A percentile compares a stretch with the other conserved stretches of the same genome.
Conservation (phyloP, 2,113 vertebrate genomes). For the Thamnophis sirtalis region DNA sequence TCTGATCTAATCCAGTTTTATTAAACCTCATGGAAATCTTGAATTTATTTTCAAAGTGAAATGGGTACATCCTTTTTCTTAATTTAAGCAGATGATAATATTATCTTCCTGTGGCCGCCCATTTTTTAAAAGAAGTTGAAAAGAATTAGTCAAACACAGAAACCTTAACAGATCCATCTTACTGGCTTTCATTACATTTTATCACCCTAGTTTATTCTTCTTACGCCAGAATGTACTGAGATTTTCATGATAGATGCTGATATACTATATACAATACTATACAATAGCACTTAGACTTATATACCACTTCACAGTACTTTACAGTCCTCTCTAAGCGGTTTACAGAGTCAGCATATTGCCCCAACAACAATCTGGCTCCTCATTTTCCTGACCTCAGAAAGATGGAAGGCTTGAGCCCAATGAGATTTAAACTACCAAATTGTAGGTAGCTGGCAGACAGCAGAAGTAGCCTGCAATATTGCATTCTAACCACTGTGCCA, state of each 20-base stretch:
- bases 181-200: not conserved
- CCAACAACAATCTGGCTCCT: no score
- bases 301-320: no score
- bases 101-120: not conserved
- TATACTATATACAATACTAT: not conserved
- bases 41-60: not conserved
- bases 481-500: no score
- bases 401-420: no score
- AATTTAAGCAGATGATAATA: not conserved
- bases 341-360: no score
- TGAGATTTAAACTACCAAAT: no score
- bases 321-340: no score
- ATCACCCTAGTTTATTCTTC: not conserved
- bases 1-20: not conserved
- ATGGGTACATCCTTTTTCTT: not conserved
- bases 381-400: no score
- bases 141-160: not conserved
- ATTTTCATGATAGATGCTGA: not conserved
- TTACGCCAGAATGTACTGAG: not conserved
- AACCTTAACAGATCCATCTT: not conserved
- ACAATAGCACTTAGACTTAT: not conserved
- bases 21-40: not conserved
- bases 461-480: no score
- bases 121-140: not conserved
- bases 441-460: no score